These are phyloP conservation scores for Rhabdornis inornatus DNA, from an alignment of 2,113 vertebrate species.

Conservation along the genomic window DNA sequence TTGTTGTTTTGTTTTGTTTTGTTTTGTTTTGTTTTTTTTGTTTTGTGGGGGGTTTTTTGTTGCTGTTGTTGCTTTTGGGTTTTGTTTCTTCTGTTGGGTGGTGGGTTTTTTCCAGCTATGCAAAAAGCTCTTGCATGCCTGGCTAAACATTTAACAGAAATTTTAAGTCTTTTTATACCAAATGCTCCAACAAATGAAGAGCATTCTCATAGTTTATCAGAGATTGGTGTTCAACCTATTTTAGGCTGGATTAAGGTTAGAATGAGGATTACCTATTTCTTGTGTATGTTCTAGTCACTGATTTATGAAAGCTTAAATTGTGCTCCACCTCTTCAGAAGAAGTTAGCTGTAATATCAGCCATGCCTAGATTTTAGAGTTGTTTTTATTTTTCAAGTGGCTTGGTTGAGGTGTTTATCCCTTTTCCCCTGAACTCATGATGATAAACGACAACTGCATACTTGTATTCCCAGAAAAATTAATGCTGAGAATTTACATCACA, in stretches of 20 bases:
- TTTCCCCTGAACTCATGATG: neutral
- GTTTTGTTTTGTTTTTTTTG: neutral
- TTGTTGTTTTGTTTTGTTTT: neutral
- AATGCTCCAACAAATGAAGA: neutral
- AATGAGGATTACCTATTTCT: neutral
- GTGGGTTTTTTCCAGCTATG: fast-evolving
- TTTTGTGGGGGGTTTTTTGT: neutral
- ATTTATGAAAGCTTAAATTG: neutral
- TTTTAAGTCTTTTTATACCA: neutral
- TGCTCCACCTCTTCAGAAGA: neutral
- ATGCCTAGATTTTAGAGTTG: neutral
- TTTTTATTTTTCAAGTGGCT: neutral
- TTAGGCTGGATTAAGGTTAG: neutral
- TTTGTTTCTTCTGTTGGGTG: neutral
- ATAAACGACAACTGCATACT: neutral
- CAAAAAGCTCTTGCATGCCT: neutral
- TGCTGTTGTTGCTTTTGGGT: neutral
- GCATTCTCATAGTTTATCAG: neutral
- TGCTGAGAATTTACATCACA: neutral
- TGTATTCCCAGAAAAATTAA: neutral
- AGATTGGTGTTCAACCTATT: neutral
- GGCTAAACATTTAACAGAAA: neutral
- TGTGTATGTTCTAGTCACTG: neutral
- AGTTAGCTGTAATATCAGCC: neutral
- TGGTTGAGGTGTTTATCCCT: neutral